phyloP scores from a whole-genome alignment of 2,888 invertebrate species.

The Dynastes hyllus region DNA sequence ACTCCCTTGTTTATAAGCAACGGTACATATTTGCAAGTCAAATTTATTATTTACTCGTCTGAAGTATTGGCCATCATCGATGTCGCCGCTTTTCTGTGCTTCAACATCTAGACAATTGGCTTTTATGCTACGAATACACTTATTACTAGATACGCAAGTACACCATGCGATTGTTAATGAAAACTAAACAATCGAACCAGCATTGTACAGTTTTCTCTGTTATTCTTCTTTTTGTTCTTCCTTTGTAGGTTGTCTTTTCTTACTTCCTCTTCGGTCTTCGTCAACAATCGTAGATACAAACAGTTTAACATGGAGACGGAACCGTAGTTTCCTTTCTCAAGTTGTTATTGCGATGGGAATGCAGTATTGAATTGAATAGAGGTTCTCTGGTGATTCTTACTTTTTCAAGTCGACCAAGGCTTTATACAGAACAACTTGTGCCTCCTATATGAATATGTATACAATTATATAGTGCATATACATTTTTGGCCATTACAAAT shows the following conservation, averaged over 20 bases:
- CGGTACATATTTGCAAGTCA: too few species aligned
- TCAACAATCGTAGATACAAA: conserved; percentile 38
- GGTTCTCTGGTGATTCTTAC: neutral
- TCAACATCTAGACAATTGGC: conserved; percentile 1
- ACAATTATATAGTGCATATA: neutral
- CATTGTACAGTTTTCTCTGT: neutral
- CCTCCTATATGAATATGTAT: neutral
- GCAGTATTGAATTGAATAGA: conserved; percentile 39
- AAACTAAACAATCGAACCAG: conserved; percentile 23
- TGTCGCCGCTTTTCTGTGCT: neutral
- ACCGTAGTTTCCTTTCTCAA: conserved; percentile 34
- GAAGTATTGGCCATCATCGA: neutral
- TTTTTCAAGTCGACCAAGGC: neutral
- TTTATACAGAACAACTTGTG: conserved; percentile 6
- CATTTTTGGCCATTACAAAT: neutral
- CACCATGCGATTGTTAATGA: conserved; percentile 14
- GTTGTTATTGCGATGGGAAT: conserved; percentile 37
- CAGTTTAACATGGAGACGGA: conserved; percentile 33
- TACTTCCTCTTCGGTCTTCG: conserved; percentile 19
- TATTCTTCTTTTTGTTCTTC: neutral
- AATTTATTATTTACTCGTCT: neutral
- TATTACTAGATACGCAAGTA: conserved; percentile 13
- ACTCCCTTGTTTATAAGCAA: too few species aligned
- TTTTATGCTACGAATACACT: neutral
- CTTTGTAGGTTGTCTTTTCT: conserved; percentile 11